Percentiles rank a stretch among this genome's conserved stretches.
Evolutionary conservation across 2,797 vertebrate genomes (phyloP).

Genomic region (Nannoperca obscura): DNA sequence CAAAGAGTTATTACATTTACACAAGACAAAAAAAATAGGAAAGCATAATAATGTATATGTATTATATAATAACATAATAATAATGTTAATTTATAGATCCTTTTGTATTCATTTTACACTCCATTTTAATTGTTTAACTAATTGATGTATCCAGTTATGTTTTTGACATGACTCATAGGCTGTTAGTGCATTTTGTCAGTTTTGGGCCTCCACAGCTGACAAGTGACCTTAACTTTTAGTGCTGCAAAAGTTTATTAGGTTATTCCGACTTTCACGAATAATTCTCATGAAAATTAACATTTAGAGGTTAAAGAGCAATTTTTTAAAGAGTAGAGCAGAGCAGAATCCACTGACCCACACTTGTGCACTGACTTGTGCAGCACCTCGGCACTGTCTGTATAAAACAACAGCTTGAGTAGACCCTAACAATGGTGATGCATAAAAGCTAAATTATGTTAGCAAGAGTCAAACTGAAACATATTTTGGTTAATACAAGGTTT

Average conservation of each 20-base stretch:
- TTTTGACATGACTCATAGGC: background rate
- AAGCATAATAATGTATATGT: no score
- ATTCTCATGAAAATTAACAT: background rate
- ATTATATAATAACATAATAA: background rate
- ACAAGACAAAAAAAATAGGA: background rate
- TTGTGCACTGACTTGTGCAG: conserved; percentile 17
- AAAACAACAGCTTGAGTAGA: background rate
- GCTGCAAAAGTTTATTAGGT: conserved; percentile 4
- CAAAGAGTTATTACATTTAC: background rate
- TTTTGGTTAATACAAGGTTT: conserved; percentile 35
- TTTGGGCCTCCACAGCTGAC: conserved; percentile 4
- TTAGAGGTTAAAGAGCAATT: conserved; percentile 3
- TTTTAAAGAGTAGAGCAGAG: conserved; percentile 12
- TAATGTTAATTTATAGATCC: background rate
- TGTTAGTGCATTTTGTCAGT: conserved; percentile 7
- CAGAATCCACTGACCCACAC: conserved; percentile 10
- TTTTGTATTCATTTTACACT: background rate
- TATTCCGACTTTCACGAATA: conserved; percentile 17
- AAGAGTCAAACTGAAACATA: conserved; percentile 50
- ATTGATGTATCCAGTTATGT: background rate
- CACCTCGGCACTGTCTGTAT: background rate
- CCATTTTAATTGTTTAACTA: background rate
- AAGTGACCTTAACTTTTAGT: conserved; percentile 20
- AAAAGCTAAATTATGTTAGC: background rate
- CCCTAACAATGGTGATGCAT: background rate